A percentile compares a stretch with the other conserved stretches of the same genome.
phyloP scores from a whole-genome alignment of 2,888 invertebrate genomes.

The Celastrina argiolus region DNA sequence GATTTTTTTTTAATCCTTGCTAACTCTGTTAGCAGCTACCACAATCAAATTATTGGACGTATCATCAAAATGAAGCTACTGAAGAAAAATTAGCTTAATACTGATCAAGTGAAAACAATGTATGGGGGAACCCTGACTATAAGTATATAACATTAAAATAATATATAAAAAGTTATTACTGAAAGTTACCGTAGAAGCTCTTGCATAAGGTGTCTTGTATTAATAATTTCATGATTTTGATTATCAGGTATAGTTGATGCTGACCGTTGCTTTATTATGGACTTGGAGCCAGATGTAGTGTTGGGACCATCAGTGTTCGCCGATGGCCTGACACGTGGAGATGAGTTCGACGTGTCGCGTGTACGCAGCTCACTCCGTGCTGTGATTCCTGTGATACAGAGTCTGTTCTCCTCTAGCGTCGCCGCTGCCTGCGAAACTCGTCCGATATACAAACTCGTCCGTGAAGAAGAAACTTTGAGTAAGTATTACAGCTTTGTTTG shows the following conservation, averaged over 20 bases:
- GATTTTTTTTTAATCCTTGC: too few species aligned
- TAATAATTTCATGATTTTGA: neutral
- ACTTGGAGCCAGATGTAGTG: conserved; percentile 86
- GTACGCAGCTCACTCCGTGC: conserved; percentile 86
- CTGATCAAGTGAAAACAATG: too few species aligned
- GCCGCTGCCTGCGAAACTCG: conserved; percentile 29
- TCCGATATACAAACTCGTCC: conserved; percentile 86
- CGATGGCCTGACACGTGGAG: conserved; percentile 84
- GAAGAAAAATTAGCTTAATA: too few species aligned
- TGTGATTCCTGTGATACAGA: conserved; percentile 82
- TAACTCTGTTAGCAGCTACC: too few species aligned
- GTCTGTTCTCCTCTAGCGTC: conserved; percentile 41
- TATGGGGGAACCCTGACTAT: too few species aligned
- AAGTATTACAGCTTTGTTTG: neutral
- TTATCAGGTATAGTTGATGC: conserved; percentile 86
- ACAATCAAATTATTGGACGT: too few species aligned
- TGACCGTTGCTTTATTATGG: conserved; percentile 94
- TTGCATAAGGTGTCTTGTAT: too few species aligned
- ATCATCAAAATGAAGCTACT: too few species aligned
- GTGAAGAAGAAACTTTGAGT: conserved; percentile 81
- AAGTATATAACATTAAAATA: too few species aligned
- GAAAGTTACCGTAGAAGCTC: too few species aligned
- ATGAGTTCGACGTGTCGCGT: conserved; percentile 87
- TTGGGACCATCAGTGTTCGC: conserved; percentile 80
- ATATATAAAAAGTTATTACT: too few species aligned